Conservation (phyloP, 2,797 vertebrate genomes). For the Melanotaenia maccullochi region DNA sequence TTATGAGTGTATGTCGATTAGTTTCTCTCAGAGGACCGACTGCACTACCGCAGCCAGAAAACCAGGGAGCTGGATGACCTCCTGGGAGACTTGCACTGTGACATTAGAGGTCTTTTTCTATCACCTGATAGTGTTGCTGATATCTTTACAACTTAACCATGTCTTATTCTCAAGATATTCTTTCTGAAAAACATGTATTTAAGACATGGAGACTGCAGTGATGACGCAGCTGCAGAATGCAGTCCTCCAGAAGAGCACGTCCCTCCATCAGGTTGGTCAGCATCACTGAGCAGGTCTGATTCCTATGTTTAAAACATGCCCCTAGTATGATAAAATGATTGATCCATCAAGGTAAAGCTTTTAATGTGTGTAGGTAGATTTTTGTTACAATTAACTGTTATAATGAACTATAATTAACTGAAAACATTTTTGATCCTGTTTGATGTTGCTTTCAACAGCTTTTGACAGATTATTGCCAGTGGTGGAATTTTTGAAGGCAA, state of each 20-base stretch:
- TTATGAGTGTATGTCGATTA: slow-evolving; percentile 51
- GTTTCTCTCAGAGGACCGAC: slow-evolving; percentile 93
- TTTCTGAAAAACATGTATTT: slow-evolving; percentile 21
- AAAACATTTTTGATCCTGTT: slow-evolving; percentile 24
- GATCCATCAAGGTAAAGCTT: slow-evolving; percentile 20
- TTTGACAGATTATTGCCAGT: slow-evolving; percentile 24
- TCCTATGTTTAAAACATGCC: slow-evolving; percentile 30
- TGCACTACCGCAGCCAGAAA: slow-evolving; percentile 92
- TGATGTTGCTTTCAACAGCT: slow-evolving; percentile 14
- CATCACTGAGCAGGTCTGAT: slow-evolving; percentile 4
- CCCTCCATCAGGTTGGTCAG: slow-evolving; percentile 81
- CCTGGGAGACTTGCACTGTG: slow-evolving; percentile 93
- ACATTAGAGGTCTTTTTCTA: slow-evolving; percentile 87
- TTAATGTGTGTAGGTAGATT: slow-evolving; percentile 30
- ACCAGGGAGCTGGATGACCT: slow-evolving; percentile 94
- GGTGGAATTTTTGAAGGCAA: slow-evolving; percentile 11
- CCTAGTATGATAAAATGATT: slow-evolving; percentile 19
- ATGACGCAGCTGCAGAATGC: slow-evolving; percentile 92
- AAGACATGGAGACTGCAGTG: slow-evolving; percentile 91
- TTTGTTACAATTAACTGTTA: too few relatives aligned
- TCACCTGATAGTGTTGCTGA: background rate
- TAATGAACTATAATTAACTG: slow-evolving; percentile 8
- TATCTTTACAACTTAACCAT: background rate
- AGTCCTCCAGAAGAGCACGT: slow-evolving; percentile 86
- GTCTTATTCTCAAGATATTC: background rate